phyloP scores from a whole-genome alignment of 1,140 invertebrate species.

The Megalopta genalis region DNA sequence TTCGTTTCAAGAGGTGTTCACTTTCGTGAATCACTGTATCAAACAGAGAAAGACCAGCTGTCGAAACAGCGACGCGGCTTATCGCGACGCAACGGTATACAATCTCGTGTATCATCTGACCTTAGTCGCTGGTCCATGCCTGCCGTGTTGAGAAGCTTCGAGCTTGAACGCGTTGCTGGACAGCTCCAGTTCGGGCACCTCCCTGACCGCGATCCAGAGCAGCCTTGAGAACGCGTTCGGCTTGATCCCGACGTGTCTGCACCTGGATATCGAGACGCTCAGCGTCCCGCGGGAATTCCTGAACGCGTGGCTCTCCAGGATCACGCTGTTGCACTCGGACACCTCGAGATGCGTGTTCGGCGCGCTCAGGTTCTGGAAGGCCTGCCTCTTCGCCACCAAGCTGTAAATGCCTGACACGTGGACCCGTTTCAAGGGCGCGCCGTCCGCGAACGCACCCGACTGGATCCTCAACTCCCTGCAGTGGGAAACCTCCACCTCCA shows the following conservation, averaged over 20 bases:
- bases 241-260: conserved; percentile 82
- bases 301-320: conserved; percentile 81
- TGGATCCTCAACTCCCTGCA: conserved; percentile 82
- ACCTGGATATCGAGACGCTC: conserved; percentile 81
- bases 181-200: conserved; percentile 81
- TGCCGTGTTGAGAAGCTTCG: conserved; percentile 79
- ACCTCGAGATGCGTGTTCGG: conserved; percentile 80
- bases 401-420: conserved; percentile 78
- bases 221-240: conserved; percentile 84
- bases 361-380: conserved; percentile 81
- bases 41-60: too few species aligned
- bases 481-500: conserved; percentile 82
- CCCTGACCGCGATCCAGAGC: conserved; percentile 81
- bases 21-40: too few species aligned
- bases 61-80: too few species aligned
- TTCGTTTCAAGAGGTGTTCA: too few species aligned
- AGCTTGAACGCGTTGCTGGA: conserved; percentile 83
- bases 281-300: conserved; percentile 82
- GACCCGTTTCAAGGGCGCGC: conserved; percentile 76
- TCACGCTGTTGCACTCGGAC: conserved; percentile 79
- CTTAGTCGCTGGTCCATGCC: conserved; percentile 82
- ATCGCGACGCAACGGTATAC: background rate
- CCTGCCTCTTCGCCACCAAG: conserved; percentile 79
- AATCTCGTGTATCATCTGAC: conserved; percentile 65
- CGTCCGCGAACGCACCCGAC: conserved; percentile 77